A percentile compares a stretch with the other conserved stretches of the same genome.
phyloP scores from a whole-genome alignment of 1,140 invertebrate species.

The Metaphire vulgaris region DNA sequence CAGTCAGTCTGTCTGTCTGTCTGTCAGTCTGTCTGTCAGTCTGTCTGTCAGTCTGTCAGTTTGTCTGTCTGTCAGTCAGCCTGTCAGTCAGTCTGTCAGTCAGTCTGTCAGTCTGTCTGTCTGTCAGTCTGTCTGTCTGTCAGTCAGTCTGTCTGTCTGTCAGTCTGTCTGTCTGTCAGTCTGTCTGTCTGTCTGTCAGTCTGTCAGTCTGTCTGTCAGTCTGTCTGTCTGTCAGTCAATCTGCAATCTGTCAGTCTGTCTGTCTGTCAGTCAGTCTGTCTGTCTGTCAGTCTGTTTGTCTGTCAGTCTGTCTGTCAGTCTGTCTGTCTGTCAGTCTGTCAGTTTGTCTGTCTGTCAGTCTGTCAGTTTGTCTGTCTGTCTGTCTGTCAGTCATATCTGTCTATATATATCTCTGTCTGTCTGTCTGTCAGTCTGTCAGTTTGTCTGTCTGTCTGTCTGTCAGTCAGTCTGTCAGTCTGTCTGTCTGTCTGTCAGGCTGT shows the following conservation, averaged over 20 bases:
- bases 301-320: not conserved
- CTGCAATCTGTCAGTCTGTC: not conserved
- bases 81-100: not conserved
- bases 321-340: not conserved
- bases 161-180: not conserved
- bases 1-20: conserved; percentile 18
- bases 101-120: not conserved
- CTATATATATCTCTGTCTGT: not conserved
- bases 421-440: not conserved
- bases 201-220: not conserved
- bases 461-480: not conserved
- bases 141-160: not conserved
- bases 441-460: not conserved
- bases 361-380: not conserved
- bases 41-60: not conserved
- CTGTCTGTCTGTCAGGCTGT: not conserved
- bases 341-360: not conserved
- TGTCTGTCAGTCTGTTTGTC: not conserved
- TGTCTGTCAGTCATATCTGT: not conserved
- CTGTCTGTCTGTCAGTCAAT: not conserved
- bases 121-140: not conserved
- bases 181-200: not conserved
- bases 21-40: not conserved
- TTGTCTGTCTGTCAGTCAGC: not conserved
- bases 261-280: not conserved